A percentile compares a stretch with the other conserved stretches of the same genome.
Evolutionary conservation across 2,888 invertebrate species (phyloP).

Genomic region (Pheosia gnoma): DNA sequence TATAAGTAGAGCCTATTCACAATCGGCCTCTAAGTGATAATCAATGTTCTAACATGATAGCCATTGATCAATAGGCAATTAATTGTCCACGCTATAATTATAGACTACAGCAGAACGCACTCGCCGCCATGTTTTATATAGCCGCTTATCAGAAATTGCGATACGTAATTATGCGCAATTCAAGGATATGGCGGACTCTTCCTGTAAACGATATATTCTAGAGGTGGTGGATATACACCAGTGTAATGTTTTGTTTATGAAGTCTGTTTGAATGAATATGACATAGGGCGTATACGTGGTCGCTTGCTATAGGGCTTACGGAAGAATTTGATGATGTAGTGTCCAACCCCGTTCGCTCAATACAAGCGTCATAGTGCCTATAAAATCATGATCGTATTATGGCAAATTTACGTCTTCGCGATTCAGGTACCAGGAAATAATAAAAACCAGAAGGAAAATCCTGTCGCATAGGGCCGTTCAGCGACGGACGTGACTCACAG

Average conservation of each 20-base stretch:
- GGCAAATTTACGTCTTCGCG: not conserved
- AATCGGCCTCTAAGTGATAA: not conserved
- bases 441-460: slow-evolving; percentile 58
- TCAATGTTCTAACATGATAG: not conserved
- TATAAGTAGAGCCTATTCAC: too few relatives aligned
- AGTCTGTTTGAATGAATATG: too few relatives aligned
- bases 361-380: too few relatives aligned
- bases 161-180: slow-evolving; percentile 2
- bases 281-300: too few relatives aligned
- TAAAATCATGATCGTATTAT: not conserved
- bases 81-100: slow-evolving; percentile 1
- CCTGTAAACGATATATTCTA: not conserved
- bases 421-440: slow-evolving; percentile 50
- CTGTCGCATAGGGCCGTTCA: slow-evolving; percentile 34
- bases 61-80: slow-evolving; percentile 3
- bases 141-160: slow-evolving; percentile 5
- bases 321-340: too few relatives aligned
- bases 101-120: slow-evolving; percentile 1
- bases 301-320: too few relatives aligned
- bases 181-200: not conserved
- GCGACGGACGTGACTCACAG: slow-evolving; percentile 37
- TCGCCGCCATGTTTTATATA: slow-evolving; percentile 1
- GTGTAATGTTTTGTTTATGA: too few relatives aligned
- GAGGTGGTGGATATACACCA: not conserved
- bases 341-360: too few relatives aligned